Conservation (phyloP, 2,888 invertebrate species). For the Pachymerium ferrugineum region DNA sequence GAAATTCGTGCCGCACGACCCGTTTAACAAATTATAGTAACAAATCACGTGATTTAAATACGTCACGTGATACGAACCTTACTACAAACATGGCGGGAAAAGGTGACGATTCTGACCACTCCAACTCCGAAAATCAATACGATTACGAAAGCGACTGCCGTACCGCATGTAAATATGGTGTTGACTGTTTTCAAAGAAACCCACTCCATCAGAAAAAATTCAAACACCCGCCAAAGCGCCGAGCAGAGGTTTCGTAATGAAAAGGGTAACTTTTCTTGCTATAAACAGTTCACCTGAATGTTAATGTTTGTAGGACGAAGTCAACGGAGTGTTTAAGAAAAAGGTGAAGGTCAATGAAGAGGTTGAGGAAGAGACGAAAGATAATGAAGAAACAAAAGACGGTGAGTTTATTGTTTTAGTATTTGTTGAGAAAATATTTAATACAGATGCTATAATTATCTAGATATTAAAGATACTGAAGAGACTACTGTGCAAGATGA, state of each 20-base stretch:
- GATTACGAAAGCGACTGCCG: slow-evolving; percentile 30
- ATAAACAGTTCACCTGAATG: not conserved
- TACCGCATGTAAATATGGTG: slow-evolving; percentile 66
- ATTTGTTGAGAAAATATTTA: too few relatives aligned
- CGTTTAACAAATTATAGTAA: too few relatives aligned
- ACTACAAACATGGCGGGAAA: not conserved
- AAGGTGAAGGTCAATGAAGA: too few relatives aligned
- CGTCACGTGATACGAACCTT: too few relatives aligned
- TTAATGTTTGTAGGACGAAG: not conserved
- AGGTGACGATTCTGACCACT: not conserved
- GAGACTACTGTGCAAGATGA: not conserved
- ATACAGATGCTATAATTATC: too few relatives aligned
- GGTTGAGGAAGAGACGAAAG: too few relatives aligned
- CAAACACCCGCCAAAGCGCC: slow-evolving; percentile 59
- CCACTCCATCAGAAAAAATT: slow-evolving; percentile 64
- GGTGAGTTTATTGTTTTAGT: too few relatives aligned
- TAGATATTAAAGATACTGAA: too few relatives aligned
- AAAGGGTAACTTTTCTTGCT: not conserved
- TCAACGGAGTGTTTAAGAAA: too few relatives aligned
- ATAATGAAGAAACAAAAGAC: too few relatives aligned
- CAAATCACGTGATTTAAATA: too few relatives aligned
- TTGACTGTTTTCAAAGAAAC: slow-evolving; percentile 76
- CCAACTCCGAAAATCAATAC: not conserved
- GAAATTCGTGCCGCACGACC: too few relatives aligned
- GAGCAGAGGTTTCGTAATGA: not conserved